phyloP scores from a whole-genome alignment of 2,113 vertebrate genomes.

The Athene noctua region DNA sequence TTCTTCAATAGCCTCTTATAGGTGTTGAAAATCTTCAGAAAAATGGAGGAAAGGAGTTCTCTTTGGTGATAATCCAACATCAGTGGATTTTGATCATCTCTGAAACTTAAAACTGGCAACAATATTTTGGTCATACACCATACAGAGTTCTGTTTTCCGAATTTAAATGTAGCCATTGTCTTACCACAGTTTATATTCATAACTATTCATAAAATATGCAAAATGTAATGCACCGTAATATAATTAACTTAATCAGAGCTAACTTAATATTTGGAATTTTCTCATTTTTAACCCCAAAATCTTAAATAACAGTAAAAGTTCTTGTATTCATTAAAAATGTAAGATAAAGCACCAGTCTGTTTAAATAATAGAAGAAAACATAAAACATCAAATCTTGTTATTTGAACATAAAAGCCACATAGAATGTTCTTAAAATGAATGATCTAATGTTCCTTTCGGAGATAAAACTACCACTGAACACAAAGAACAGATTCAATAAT shows the following conservation, averaged over 20 bases:
- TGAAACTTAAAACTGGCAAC: background rate
- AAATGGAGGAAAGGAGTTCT: background rate
- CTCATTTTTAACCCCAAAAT: background rate
- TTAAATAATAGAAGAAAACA: background rate
- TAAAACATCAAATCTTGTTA: background rate
- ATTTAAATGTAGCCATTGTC: background rate
- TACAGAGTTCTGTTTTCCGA: background rate
- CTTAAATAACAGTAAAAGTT: background rate
- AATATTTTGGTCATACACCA: background rate
- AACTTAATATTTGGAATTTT: background rate
- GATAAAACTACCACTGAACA: background rate
- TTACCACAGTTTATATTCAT: background rate
- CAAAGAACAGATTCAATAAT: background rate
- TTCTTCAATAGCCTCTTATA: background rate
- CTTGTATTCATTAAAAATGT: background rate
- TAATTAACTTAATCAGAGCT: background rate
- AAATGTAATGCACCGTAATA: background rate
- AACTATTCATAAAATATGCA: background rate
- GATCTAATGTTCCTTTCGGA: background rate
- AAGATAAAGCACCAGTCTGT: background rate
- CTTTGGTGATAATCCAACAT: background rate
- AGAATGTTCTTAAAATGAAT: background rate
- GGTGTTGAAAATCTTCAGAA: background rate
- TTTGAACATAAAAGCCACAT: background rate
- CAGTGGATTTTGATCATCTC: background rate